Evolutionary conservation across 1,140 invertebrate species (phyloP).

Genomic region (Heliothis virescens): DNA sequence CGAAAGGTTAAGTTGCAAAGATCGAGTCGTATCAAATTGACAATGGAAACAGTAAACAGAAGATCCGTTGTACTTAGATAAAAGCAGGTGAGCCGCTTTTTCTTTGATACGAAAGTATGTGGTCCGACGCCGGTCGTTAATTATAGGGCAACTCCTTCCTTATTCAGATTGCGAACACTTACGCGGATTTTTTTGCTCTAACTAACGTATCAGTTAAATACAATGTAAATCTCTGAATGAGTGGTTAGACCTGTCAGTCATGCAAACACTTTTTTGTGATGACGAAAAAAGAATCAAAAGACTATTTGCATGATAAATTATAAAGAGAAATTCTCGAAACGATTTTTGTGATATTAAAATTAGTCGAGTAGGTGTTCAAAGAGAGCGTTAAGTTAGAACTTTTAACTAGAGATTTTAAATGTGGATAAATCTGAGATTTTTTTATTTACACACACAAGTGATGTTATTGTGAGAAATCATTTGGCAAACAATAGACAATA

Average conservation of each 20-base stretch:
- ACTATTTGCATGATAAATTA: conserved; percentile 32
- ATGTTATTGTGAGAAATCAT: background rate
- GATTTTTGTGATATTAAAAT: background rate
- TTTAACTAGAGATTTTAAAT: too few species aligned
- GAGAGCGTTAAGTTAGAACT: too few species aligned
- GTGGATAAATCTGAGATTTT: background rate
- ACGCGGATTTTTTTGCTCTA: conserved; percentile 22
- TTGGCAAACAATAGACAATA: conserved; percentile 34
- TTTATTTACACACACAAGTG: background rate
- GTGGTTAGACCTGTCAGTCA: conserved; percentile 40
- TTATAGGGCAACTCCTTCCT: conserved; percentile 75
- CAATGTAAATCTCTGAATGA: conserved; percentile 32
- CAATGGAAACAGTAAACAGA: conserved; percentile 60
- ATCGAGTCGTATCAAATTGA: conserved; percentile 15
- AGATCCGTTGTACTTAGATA: conserved; percentile 64
- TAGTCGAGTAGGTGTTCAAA: too few species aligned
- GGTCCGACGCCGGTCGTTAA: conserved; percentile 70
- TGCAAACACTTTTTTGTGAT: conserved; percentile 37
- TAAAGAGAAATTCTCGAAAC: conserved; percentile 7
- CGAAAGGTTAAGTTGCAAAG: background rate
- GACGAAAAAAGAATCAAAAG: background rate
- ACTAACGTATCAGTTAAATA: conserved; percentile 34
- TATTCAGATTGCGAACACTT: conserved; percentile 55
- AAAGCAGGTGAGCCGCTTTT: conserved; percentile 80
- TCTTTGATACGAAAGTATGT: conserved; percentile 75